These are phyloP conservation scores for Drosophila leontia DNA, from an alignment of 1,140 invertebrate genomes.

Conservation along the genomic window DNA sequence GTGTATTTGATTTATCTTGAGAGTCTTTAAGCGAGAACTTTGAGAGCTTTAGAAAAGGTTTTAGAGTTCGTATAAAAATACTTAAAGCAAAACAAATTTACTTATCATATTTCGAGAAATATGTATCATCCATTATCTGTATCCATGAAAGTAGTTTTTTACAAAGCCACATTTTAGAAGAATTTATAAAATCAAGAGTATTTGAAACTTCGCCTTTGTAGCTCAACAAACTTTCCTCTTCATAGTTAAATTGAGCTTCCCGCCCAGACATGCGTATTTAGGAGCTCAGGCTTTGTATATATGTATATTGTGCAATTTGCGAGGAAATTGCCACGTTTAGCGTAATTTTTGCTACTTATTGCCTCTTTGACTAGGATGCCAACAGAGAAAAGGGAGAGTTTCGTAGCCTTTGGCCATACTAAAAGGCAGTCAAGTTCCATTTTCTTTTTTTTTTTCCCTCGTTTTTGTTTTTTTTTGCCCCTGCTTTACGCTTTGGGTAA, in stretches of 20 bases:
- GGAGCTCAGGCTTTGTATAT: slow-evolving; percentile 29
- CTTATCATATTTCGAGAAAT: not conserved
- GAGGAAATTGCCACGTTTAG: slow-evolving; percentile 81
- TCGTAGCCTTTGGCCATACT: slow-evolving; percentile 54
- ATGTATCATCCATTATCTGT: too few relatives aligned
- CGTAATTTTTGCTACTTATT: slow-evolving; percentile 83
- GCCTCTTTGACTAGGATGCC: slow-evolving; percentile 61
- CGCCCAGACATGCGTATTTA: slow-evolving; percentile 28
- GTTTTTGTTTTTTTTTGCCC: slow-evolving; percentile 1
- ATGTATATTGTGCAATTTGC: slow-evolving; percentile 66
- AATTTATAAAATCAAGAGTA: not conserved
- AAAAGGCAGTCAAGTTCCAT: slow-evolving; percentile 43
- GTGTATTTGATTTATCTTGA: not conserved
- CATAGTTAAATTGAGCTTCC: slow-evolving; percentile 59
- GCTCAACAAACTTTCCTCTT: slow-evolving; percentile 9
- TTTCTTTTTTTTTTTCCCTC: slow-evolving; percentile 33
- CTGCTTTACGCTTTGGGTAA: slow-evolving; percentile 53
- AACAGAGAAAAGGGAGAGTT: slow-evolving; percentile 22
- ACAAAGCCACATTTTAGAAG: not conserved
- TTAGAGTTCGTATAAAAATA: too few relatives aligned
- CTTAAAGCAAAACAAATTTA: too few relatives aligned
- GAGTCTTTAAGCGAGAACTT: too few relatives aligned
- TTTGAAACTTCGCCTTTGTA: not conserved
- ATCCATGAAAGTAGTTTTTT: not conserved
- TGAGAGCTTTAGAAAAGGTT: too few relatives aligned